Conservation (phyloP, 2,797 vertebrate genomes). For the Monodelphis domestica region DNA sequence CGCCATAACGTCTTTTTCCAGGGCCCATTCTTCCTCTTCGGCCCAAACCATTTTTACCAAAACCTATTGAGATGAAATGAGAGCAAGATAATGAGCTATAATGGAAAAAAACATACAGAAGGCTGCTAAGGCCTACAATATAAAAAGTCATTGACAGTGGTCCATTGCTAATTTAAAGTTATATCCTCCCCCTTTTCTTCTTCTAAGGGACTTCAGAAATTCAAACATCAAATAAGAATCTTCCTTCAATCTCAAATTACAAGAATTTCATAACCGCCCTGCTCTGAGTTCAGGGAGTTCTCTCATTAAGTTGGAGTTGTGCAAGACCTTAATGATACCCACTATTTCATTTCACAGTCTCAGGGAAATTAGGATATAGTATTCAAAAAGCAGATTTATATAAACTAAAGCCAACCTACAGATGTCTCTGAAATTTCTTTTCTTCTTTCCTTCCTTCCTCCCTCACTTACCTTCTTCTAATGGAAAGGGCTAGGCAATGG, state of each 20-base stretch:
- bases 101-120: background rate
- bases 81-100: background rate
- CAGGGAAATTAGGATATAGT: background rate
- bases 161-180: background rate
- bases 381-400: background rate
- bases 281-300: background rate
- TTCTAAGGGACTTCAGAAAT: background rate
- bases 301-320: background rate
- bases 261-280: background rate
- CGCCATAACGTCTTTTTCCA: slow-evolving; percentile 89
- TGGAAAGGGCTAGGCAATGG: too few relatives aligned
- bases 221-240: background rate
- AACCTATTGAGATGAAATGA: slow-evolving; percentile 80
- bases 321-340: too few relatives aligned
- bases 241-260: background rate
- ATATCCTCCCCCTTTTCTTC: background rate
- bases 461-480: too few relatives aligned
- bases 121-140: background rate
- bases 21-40: slow-evolving; percentile 84
- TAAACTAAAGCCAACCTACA: background rate
- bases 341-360: background rate
- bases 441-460: too few relatives aligned
- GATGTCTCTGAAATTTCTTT: background rate
- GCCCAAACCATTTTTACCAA: slow-evolving; percentile 85
- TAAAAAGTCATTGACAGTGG: background rate